Evolutionary conservation across 1,140 invertebrate species (phyloP), one percentile per base, ranked within the genome.

Genomic region (silkworm (Bombyx mori)): DNA sequence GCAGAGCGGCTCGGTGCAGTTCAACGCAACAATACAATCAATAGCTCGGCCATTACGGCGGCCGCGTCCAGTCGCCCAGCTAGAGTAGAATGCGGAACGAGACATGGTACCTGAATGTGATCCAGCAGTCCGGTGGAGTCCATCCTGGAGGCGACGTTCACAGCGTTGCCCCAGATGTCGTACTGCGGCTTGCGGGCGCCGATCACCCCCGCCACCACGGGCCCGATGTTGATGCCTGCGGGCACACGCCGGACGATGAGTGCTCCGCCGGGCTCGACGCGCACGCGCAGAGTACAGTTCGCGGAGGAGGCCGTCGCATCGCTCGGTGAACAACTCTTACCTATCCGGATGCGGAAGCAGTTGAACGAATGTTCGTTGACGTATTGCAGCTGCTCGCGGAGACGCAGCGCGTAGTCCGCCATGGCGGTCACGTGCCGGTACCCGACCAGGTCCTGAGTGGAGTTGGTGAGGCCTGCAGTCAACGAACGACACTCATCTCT

Each of bases 331-430:
- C 54, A 12, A 35, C 26, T 60, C 88, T 88, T 80, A 93, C 95
- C 97, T 65, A 99, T 95, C 66, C 97, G 89, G 73, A 99, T 94
- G 60, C 95, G 93, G 87, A 99, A 99, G 88, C 96, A 97, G 88
- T 99, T 98, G 88, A 98, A 99, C 3, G 97, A 98, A 88, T 99
- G 96, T 83, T 97, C 93, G 86, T 99, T 99, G 62, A 99, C 95
- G 82, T 95, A 93, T 61, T 93, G 91, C 63, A 99, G 90, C 85
- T 98, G 96, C 62, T 96, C 92, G 52, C 92, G 91, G 51, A 99
- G 91, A 52, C 94, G 90, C 18, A 98, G 89, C 0, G 97, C 95
- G 79, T 96, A 98, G 75, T 98, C 96, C 0, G 96, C 96, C 93
- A 97, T 96, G 0, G 95, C 94, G 0, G 93, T 95, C 47, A 97